phyloP scores from a whole-genome alignment of 2,888 invertebrate species.

The Tinea pellionella region DNA sequence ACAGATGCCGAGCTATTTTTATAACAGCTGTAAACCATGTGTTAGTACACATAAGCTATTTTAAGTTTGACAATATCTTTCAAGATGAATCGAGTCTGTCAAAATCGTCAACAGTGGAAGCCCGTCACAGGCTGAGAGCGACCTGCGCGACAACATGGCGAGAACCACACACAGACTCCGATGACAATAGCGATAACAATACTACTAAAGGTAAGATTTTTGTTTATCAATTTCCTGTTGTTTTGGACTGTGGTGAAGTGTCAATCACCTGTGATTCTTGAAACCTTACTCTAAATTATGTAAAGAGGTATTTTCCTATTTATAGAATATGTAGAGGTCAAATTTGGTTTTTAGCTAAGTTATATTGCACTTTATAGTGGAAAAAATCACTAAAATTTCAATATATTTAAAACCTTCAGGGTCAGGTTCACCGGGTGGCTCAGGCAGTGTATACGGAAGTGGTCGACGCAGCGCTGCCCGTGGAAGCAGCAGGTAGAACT shows the following conservation, averaged over 20 bases:
- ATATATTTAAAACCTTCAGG: constrained; percentile 26
- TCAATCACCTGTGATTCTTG: too few relatives aligned
- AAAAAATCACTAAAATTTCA: background rate
- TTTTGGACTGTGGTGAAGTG: too few relatives aligned
- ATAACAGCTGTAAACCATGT: background rate
- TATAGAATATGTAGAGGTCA: too few relatives aligned
- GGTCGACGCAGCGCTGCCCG: constrained; percentile 51
- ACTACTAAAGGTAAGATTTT: constrained; percentile 61
- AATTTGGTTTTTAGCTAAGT: too few relatives aligned
- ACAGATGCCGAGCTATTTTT: too few relatives aligned
- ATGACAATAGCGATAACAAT: constrained; percentile 63
- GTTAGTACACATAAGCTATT: background rate
- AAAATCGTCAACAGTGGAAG: constrained; percentile 74
- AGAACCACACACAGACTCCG: constrained; percentile 55
- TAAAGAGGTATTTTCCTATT: too few relatives aligned
- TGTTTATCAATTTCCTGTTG: too few relatives aligned
- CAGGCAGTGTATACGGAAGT: constrained; percentile 55
- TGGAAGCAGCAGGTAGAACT: constrained; percentile 70
- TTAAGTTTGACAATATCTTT: background rate
- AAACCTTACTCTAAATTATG: too few relatives aligned
- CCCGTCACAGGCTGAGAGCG: constrained; percentile 63
- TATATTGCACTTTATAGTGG: too few relatives aligned
- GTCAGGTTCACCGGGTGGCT: constrained; percentile 52
- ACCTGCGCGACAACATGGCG: constrained; percentile 41
- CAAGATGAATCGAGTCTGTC: constrained; percentile 74